Conservation (phyloP, 2,113 vertebrate genomes). For the Boleophthalmus pectinirostris region DNA sequence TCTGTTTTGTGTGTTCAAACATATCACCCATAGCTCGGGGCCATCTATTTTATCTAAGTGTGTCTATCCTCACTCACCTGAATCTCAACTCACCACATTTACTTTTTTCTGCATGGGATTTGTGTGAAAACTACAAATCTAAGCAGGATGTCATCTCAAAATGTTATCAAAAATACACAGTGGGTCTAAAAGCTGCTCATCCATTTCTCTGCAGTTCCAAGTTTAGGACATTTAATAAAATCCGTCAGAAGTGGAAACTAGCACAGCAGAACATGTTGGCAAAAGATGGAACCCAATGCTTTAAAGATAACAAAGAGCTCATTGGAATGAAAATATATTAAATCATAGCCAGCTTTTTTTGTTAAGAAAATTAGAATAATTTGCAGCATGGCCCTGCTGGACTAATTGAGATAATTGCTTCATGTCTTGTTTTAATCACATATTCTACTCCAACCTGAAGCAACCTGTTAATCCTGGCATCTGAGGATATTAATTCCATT, state of each 20-base stretch:
- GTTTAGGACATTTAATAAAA: background rate
- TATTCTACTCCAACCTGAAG: conserved; percentile 29
- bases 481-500: conserved; percentile 46
- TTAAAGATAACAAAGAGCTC: conserved; percentile 1
- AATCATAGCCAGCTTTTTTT: conserved; percentile 2
- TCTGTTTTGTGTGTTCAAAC: conserved; percentile 20
- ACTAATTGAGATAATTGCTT: conserved; percentile 31
- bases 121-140: background rate
- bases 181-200: conserved; percentile 3
- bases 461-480: conserved; percentile 25
- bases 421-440: conserved; percentile 26
- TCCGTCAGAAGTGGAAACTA: background rate
- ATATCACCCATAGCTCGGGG: conserved; percentile 30
- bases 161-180: conserved; percentile 6
- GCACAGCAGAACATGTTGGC: background rate
- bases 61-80: conserved; percentile 1
- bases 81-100: background rate
- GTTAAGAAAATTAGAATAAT: conserved; percentile 6
- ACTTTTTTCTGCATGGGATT: conserved; percentile 19
- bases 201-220: background rate
- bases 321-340: conserved; percentile 9
- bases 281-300: background rate
- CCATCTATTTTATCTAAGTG: conserved; percentile 24
- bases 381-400: conserved; percentile 16
- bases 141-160: background rate